phyloP scores from a whole-genome alignment of 2,888 invertebrate genomes.

The Tetheella fluctuosa region DNA sequence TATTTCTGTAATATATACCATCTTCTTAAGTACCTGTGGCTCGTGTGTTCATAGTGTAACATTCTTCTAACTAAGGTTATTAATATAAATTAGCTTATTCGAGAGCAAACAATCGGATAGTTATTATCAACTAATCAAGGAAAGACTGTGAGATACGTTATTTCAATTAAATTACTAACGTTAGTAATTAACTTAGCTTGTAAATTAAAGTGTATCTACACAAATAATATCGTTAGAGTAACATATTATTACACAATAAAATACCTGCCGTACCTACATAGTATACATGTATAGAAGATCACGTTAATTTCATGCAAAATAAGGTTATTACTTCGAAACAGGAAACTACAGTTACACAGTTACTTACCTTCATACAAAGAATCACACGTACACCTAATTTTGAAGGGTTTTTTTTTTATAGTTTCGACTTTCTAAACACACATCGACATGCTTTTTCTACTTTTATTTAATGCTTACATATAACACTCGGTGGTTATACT shows the following conservation, averaged over 20 bases:
- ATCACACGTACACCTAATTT: conserved; percentile 66
- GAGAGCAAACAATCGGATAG: background rate
- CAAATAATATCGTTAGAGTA: background rate
- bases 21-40: background rate
- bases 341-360: conserved; percentile 58
- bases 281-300: conserved; percentile 19
- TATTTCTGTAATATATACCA: background rate
- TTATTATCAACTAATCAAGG: background rate
- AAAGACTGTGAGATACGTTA: background rate
- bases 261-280: background rate
- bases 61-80: background rate
- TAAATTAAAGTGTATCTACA: background rate
- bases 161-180: background rate
- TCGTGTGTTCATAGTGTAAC: background rate
- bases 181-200: background rate
- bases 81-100: background rate
- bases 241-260: background rate
- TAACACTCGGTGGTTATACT: conserved; percentile 67
- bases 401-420: conserved; percentile 48
- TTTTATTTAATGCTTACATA: conserved; percentile 75
- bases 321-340: conserved; percentile 31
- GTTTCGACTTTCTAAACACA: conserved; percentile 70
- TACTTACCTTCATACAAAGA: conserved; percentile 69
- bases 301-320: conserved; percentile 44
- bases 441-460: conserved; percentile 74